A percentile compares a stretch with the other conserved stretches of the same genome.
phyloP scores from a whole-genome alignment of 2,797 vertebrate genomes.

The Gadopsis bispinosus region DNA sequence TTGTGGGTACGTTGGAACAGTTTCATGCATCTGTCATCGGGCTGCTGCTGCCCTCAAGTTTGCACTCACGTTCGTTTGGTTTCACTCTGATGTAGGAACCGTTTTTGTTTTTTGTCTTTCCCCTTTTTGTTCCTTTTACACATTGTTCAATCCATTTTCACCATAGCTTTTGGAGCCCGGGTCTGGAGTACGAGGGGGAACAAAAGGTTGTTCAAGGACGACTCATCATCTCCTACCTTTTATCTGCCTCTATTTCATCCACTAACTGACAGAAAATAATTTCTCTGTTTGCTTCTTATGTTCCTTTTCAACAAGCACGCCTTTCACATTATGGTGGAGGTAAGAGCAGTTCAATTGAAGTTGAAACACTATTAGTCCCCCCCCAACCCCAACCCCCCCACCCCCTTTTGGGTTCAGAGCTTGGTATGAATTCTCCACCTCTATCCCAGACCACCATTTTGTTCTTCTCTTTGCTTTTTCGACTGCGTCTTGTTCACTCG shows the following conservation, averaged over 20 bases:
- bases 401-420: slow-evolving; percentile 65
- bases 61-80: slow-evolving; percentile 21
- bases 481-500: slow-evolving; percentile 56
- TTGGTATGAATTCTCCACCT: slow-evolving; percentile 66
- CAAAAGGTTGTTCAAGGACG: slow-evolving; percentile 32
- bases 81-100: background rate
- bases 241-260: slow-evolving; percentile 82
- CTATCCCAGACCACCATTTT: slow-evolving; percentile 67
- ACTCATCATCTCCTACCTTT: slow-evolving; percentile 41
- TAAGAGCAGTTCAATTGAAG: slow-evolving; percentile 90
- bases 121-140: background rate
- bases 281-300: slow-evolving; percentile 85
- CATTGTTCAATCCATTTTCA: slow-evolving; percentile 13
- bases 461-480: slow-evolving; percentile 53
- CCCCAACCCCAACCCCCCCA: background rate
- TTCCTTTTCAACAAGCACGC: slow-evolving; percentile 92
- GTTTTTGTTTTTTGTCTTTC: too few relatives aligned
- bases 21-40: slow-evolving; percentile 23
- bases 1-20: background rate
- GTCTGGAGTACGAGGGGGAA: slow-evolving; percentile 25
- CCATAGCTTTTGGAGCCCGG: slow-evolving; percentile 8
- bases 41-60: slow-evolving; percentile 27
- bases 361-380: slow-evolving; percentile 63
- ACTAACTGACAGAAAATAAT: slow-evolving; percentile 87
- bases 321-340: slow-evolving; percentile 99